Base-by-base conservation (phyloP, 2,113 vertebrate genomes). In the Melierax canorus region DNA sequence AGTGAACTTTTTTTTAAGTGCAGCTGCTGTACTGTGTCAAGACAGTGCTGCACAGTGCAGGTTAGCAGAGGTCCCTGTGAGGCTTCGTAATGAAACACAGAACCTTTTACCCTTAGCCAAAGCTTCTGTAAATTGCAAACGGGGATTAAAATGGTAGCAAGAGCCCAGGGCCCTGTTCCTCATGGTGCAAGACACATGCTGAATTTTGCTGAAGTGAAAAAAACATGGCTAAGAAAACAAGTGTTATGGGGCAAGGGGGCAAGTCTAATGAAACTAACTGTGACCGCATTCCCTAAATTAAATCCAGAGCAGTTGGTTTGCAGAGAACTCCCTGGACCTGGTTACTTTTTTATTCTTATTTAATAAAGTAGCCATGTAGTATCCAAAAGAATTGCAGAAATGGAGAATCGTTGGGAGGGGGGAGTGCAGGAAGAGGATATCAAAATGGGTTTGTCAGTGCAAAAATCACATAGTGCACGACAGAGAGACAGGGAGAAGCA, bases 111-210 rank as follows among this genome's bases (percentile, higher is more conserved):
- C 94, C 81, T 90, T 3, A 55, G 94, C 93, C 96, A 90, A 95
- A 97, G 96, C 96, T 86, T 43, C 94, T 86, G 95, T 53, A 88
- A 94, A 95, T 93, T 93, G 46, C 86, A 95, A 83, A 60, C 36
- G 4, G 50, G 86, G 91, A 94, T 97, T 95, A 94, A 96, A 96
- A 83, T 9, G 24, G 68, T 50, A 77, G 84, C 38, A 41, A 64
- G 85, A 41, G 59, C 92, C 77, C 43, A 41, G 85, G 88, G 95
- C 80, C 45, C 59, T 19, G 21, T 8, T 93, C 58, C 79, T 91
- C 14, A 1, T 38, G 68, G 41, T 66, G 62, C 55, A 22, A 50
- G 79, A 19, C 53, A 15, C 39, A 13, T 0, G 2, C 63, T 24
- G 50, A 56, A 24, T 72, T 85, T 17, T 87, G 48, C 82, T 91